Percentiles rank a stretch among this genome's conserved stretches.
Conservation (phyloP, 2,888 invertebrate genomes). For the Charanyca ferruginea region DNA sequence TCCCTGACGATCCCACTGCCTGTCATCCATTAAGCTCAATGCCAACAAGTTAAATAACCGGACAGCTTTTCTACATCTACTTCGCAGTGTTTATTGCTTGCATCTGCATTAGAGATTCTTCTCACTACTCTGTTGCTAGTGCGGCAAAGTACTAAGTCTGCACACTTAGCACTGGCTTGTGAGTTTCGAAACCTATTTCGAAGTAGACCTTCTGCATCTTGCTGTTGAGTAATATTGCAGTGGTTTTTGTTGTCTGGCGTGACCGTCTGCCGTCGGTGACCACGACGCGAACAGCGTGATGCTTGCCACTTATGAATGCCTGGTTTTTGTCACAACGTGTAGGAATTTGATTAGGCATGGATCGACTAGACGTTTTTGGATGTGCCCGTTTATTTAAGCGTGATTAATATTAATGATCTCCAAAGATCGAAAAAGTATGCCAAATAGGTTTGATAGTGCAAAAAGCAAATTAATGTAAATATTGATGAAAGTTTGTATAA, state of each 20-base stretch:
- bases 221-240: background rate
- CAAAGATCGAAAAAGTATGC: background rate
- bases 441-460: slow-evolving; percentile 17
- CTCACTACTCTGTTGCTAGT: no score
- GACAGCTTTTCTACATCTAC: no score
- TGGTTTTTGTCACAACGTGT: slow-evolving; percentile 53
- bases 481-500: slow-evolving; percentile 22
- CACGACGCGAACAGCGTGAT: slow-evolving; percentile 68
- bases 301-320: slow-evolving; percentile 62
- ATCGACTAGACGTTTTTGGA: slow-evolving; percentile 29
- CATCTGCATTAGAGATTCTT: no score
- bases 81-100: no score
- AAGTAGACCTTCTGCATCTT: slow-evolving; percentile 26
- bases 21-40: no score
- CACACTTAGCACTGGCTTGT: no score
- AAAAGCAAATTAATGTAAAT: background rate
- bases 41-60: no score
- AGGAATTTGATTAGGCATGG: slow-evolving; percentile 56
- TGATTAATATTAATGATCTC: slow-evolving; percentile 45
- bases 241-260: slow-evolving; percentile 55
- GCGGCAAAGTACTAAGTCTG: no score
- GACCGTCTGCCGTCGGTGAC: slow-evolving; percentile 55
- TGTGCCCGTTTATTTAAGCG: slow-evolving; percentile 18
- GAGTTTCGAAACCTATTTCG: background rate
- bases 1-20: no score